Conservation (phyloP, 2,797 vertebrate species). For the Leontopithecus rosalia region DNA sequence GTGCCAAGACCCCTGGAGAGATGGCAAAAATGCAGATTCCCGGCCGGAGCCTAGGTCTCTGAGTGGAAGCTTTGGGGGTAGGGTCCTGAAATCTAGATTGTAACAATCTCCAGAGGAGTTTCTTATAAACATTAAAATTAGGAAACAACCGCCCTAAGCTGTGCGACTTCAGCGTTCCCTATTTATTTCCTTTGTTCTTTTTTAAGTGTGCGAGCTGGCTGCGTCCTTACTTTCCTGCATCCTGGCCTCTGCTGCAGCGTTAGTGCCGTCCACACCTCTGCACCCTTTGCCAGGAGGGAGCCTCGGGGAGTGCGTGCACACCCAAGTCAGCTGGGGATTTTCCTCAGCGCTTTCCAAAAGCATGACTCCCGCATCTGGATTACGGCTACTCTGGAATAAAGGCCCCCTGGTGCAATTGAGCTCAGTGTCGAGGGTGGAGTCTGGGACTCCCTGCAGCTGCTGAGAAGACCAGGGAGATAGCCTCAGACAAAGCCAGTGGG, state of each 20-base stretch:
- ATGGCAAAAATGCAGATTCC: background rate
- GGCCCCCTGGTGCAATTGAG: background rate
- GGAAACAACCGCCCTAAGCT: background rate
- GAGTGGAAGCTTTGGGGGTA: background rate
- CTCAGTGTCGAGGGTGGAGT: background rate
- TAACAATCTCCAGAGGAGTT: background rate
- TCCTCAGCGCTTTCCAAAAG: constrained; percentile 70
- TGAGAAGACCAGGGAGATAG: background rate
- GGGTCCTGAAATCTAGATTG: background rate
- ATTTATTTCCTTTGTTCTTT: background rate
- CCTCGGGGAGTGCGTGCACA: background rate
- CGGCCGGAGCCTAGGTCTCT: background rate
- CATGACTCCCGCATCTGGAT: constrained; percentile 56
- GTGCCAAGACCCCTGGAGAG: background rate
- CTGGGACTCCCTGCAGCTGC: background rate
- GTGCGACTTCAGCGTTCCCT: rapidly evolving
- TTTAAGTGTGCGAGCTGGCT: background rate
- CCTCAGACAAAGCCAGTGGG: background rate
- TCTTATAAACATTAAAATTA: background rate
- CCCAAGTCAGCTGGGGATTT: constrained; percentile 73
- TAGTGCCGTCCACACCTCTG: background rate
- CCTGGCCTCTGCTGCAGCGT: background rate
- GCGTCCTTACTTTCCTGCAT: rapidly evolving
- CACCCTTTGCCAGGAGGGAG: background rate
- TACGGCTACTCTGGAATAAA: background rate